Conservation (phyloP, 1,140 invertebrate species). For the Sminthurides bifidus region DNA sequence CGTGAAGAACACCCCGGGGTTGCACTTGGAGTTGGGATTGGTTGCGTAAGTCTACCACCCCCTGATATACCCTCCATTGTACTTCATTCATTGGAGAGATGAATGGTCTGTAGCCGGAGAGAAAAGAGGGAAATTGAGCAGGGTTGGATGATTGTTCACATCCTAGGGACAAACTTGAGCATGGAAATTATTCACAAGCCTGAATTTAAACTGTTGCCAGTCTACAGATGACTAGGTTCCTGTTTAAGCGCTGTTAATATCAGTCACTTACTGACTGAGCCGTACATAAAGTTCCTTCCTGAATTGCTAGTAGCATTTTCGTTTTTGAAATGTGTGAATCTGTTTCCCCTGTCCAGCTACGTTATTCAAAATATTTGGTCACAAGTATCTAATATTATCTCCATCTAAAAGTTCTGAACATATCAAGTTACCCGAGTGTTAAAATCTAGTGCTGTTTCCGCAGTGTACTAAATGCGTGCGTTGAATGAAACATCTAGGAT, state of each 20-base stretch:
- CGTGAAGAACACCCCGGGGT: constrained; percentile 15
- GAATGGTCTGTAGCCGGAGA: constrained; percentile 3
- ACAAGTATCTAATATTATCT: too few relatives aligned
- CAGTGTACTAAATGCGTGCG: too few relatives aligned
- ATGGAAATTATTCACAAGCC: too few relatives aligned
- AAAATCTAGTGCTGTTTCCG: too few relatives aligned
- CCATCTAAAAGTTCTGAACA: too few relatives aligned
- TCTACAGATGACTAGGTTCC: neutral
- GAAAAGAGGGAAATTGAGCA: too few relatives aligned
- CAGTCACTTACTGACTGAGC: neutral
- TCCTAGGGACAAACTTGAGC: too few relatives aligned
- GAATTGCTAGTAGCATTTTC: neutral
- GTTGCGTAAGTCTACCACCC: constrained; percentile 30
- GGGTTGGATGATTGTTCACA: constrained; percentile 8
- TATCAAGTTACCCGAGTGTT: too few relatives aligned
- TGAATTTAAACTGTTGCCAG: neutral
- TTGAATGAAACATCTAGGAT: too few relatives aligned
- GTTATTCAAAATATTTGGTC: too few relatives aligned
- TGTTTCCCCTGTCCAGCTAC: too few relatives aligned
- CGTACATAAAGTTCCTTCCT: neutral
- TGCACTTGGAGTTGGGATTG: constrained; percentile 17
- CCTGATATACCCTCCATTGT: constrained; percentile 27
- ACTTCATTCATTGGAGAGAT: constrained; percentile 31
- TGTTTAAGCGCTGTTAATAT: neutral
- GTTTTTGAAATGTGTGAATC: neutral